Base-by-base conservation (phyloP, 2,797 vertebrate species). In the Phoxinus dragarum region DNA sequence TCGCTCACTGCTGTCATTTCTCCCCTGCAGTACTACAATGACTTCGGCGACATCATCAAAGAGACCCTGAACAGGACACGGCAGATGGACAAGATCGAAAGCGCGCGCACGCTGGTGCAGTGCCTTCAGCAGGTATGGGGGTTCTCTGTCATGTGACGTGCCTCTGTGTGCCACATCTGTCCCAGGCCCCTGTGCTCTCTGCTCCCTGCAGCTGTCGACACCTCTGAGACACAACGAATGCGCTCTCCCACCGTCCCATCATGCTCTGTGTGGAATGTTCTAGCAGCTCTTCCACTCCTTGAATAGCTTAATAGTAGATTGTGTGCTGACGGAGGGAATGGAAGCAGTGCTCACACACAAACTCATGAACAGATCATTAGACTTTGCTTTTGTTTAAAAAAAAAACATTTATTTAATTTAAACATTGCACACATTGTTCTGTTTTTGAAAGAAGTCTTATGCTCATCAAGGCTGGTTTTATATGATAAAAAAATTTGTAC, bases 21-120 rank as follows among this genome's bases (percentile, higher is more conserved):
- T 88, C 68, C 56, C 21, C 52, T 21, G 2, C 89, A 96, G 94
- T 94, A 92, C 84, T 96, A 96, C 89, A 96, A 93, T 47, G 95
- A 97, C 90, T 98, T 97, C 87, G 97, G 97, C 34, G 97, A 99
- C 93, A 97, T 99, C 93, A 97, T 98, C 92, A 98, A 97, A 91
- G 97, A 98, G 94, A 97, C 91, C 0, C 89, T 98, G 89, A 96
- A 92, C 92, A 92, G 95, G 91, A 97, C 92, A 0, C 94, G 97
- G 84, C 96, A 96, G 90, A 95, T 89, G 23, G 96, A 98, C 91
- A 97, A 95, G 93, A 95, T 97, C 2, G 94, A 96, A 90, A 96
- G 96, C 5, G 93, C 97, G 73, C 96, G 94, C 66, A 95, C 96
- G 0, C 90, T 98, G 89, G 93, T 96, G 88, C 95, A 97, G 66